These are phyloP conservation scores for Dendropsophus ebraccatus DNA, from an alignment of 2,113 vertebrate species.

Conservation along the genomic window DNA sequence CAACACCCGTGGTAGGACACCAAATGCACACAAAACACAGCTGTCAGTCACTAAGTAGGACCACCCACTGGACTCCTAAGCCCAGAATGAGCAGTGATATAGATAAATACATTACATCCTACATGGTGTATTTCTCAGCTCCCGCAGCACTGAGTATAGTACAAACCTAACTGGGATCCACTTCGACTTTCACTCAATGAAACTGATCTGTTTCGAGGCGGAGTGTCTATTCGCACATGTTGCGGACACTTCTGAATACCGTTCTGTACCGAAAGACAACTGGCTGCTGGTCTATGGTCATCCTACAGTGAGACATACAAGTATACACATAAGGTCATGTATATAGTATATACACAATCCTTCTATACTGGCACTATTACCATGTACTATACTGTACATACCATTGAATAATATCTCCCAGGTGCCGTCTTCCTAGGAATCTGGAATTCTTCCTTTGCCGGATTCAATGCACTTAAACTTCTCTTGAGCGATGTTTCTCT, in stretches of 20 bases:
- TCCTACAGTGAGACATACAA: background rate
- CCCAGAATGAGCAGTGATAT: too few relatives aligned
- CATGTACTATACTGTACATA: background rate
- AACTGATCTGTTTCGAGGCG: background rate
- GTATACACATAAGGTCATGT: background rate
- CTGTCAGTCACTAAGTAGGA: too few relatives aligned
- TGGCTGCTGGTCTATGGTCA: background rate
- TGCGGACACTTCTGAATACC: background rate
- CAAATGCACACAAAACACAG: too few relatives aligned
- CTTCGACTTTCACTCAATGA: background rate
- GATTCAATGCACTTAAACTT: background rate
- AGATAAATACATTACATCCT: too few relatives aligned
- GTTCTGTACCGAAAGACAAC: background rate
- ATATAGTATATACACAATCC: background rate
- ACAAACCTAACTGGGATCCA: background rate
- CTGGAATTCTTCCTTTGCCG: background rate
- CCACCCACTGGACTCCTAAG: too few relatives aligned
- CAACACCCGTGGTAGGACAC: too few relatives aligned
- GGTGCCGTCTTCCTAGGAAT: background rate
- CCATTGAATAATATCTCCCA: background rate
- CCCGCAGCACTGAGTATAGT: too few relatives aligned
- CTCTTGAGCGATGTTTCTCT: constrained; percentile 65
- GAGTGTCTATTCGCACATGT: background rate
- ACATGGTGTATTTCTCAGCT: too few relatives aligned
- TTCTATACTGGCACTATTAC: too few relatives aligned